Conservation (phyloP, 2,113 vertebrate genomes). For the Grantiella picta region DNA sequence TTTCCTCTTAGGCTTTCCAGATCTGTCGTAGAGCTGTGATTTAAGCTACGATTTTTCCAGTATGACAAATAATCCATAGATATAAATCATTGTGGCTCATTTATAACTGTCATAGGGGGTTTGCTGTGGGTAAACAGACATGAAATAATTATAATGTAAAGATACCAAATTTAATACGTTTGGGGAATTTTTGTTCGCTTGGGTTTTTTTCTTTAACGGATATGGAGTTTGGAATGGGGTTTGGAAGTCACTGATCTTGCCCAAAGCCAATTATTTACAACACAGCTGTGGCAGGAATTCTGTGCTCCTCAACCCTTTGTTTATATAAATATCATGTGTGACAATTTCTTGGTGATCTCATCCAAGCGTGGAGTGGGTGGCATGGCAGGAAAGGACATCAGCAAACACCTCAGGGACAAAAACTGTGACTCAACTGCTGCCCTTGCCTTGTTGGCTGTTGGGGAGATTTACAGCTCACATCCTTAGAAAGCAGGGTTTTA, state of each 20-base stretch:
- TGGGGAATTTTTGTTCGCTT: background rate
- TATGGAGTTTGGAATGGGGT: background rate
- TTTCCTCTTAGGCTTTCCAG: slow-evolving; percentile 15
- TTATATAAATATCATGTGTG: background rate
- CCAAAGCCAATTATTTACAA: background rate
- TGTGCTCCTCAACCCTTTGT: background rate
- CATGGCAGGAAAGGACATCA: background rate
- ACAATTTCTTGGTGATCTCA: background rate
- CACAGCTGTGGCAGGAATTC: background rate
- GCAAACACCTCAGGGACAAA: background rate
- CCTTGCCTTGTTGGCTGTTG: background rate
- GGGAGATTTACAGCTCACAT: background rate
- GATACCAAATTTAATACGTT: background rate
- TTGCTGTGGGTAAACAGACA: slow-evolving; percentile 51
- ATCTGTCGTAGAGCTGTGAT: slow-evolving; percentile 31
- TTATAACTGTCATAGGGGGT: background rate
- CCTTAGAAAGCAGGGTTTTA: background rate
- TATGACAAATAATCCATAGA: slow-evolving; percentile 67
- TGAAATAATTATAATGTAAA: slow-evolving; percentile 53
- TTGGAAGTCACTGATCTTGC: background rate
- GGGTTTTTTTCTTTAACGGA: background rate
- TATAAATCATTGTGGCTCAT: slow-evolving; percentile 53
- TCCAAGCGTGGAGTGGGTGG: background rate
- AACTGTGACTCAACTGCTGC: background rate
- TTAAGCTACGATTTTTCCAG: slow-evolving; percentile 59